A percentile compares a stretch with the other conserved stretches of the same genome.
Evolutionary conservation across 2,888 invertebrate species (phyloP).

Genomic region (Schrankia costaestrigalis): DNA sequence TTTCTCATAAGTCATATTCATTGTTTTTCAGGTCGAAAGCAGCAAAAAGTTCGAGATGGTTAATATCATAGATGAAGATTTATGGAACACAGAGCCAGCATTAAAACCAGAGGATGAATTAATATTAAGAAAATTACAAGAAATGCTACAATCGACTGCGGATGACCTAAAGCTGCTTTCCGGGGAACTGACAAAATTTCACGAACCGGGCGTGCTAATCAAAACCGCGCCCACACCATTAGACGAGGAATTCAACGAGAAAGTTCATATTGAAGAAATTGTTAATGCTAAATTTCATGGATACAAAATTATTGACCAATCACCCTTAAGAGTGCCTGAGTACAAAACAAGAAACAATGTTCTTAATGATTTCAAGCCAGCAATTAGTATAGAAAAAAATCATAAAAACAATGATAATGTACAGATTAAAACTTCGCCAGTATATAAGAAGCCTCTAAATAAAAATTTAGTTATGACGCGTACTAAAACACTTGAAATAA

Average conservation of each 20-base stretch:
- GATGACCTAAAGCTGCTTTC: slow-evolving; percentile 71
- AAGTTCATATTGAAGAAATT: slow-evolving; percentile 70
- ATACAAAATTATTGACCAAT: slow-evolving; percentile 55
- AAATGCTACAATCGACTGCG: slow-evolving; percentile 73
- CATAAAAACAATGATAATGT: slow-evolving; percentile 25
- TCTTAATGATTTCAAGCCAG: slow-evolving; percentile 13
- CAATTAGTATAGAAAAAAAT: slow-evolving; percentile 12
- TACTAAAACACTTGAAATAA: slow-evolving; percentile 57
- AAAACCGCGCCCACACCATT: slow-evolving; percentile 61
- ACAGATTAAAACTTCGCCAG: slow-evolving; percentile 36
- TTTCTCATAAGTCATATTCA: slow-evolving; percentile 1
- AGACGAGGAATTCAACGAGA: slow-evolving; percentile 73
- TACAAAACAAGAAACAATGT: slow-evolving; percentile 24
- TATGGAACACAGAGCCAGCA: slow-evolving; percentile 68
- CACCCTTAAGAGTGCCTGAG: slow-evolving; percentile 20
- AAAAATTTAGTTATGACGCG: slow-evolving; percentile 53
- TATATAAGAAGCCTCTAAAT: slow-evolving; percentile 39
- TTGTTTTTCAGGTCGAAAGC: slow-evolving; percentile 62
- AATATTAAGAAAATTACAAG: slow-evolving; percentile 64
- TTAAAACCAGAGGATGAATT: slow-evolving; percentile 72
- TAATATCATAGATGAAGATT: slow-evolving; percentile 68
- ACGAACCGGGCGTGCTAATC: slow-evolving; percentile 55
- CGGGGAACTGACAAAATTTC: slow-evolving; percentile 60
- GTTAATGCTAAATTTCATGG: slow-evolving; percentile 76
- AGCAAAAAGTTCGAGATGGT: slow-evolving; percentile 69